phyloP scores from a whole-genome alignment of 2,888 invertebrate genomes.

The Scrobipalpa costella region DNA sequence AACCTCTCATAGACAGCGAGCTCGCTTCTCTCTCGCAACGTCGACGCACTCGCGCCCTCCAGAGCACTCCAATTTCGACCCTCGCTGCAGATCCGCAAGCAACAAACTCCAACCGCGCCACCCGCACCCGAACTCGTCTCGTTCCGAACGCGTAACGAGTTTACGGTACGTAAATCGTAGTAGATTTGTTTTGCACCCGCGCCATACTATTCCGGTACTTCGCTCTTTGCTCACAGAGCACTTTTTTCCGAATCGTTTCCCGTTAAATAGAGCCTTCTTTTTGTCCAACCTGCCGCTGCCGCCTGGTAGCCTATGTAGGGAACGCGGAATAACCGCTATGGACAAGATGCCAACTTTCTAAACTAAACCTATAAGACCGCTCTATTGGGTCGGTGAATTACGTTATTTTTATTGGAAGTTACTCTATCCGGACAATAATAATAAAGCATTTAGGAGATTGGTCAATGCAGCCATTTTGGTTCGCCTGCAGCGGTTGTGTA shows the following conservation, averaged over 20 bases:
- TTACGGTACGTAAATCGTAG: slow-evolving; percentile 80
- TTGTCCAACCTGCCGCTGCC: slow-evolving; percentile 62
- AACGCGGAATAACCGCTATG: slow-evolving; percentile 72
- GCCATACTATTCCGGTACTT: slow-evolving; percentile 74
- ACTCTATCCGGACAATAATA: slow-evolving; percentile 58
- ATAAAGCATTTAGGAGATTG: slow-evolving; percentile 69
- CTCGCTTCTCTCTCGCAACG: slow-evolving; percentile 68
- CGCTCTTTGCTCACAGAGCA: slow-evolving; percentile 60
- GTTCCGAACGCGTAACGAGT: slow-evolving; percentile 74
- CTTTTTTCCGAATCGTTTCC: slow-evolving; percentile 69
- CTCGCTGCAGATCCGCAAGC: slow-evolving; percentile 52
- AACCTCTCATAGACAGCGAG: slow-evolving; percentile 66
- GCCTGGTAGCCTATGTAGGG: slow-evolving; percentile 67
- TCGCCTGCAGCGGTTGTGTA: slow-evolving; percentile 30
- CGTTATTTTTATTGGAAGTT: slow-evolving; percentile 71
- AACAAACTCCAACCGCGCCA: slow-evolving; percentile 54
- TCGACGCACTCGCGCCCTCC: slow-evolving; percentile 53
- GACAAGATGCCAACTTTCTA: slow-evolving; percentile 80
- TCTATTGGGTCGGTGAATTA: slow-evolving; percentile 68
- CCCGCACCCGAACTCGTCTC: slow-evolving; percentile 57
- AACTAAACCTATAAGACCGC: slow-evolving; percentile 73
- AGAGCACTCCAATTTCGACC: slow-evolving; percentile 50
- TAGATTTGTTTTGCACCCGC: slow-evolving; percentile 73
- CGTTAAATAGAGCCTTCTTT: slow-evolving; percentile 74
- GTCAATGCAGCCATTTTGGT: slow-evolving; percentile 58